Base-by-base conservation (phyloP, 2,113 vertebrate genomes). In the Girardinichthys multiradiatus region DNA sequence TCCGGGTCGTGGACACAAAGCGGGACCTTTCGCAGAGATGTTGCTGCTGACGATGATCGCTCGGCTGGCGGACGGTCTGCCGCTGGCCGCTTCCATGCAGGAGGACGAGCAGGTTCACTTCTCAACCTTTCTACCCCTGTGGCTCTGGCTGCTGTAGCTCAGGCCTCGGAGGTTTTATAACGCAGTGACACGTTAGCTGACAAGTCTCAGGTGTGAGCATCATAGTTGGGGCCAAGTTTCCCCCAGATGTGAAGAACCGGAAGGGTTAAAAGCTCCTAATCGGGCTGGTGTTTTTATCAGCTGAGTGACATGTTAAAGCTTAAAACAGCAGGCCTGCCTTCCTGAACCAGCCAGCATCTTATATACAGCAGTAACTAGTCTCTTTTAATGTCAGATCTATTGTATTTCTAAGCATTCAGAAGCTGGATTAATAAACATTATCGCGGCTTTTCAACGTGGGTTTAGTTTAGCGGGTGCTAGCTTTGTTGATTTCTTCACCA, bases 1-100 rank as follows among this genome's bases (percentile, higher is more conserved):
- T 12, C 12, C 0, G 75, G 74, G 62, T 57, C 3, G 60, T 26
- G 64, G 58, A 79, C 45, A 24, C 57, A 58, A 57, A 75, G 30
- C 63, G 45, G 35, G 70, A 67, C 66, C 64, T 19, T 14, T 35
- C 4, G 79, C 30, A 71, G 83, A 89, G 57, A 98, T 98, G 97
- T 96, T 99, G 93, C 86, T 98, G 80, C 93, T 99, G 17, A 99
- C 98, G 24, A 97, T 99, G 97, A 99, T 99, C 85, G 98, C 97
- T 57, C 95, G 98, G 31, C 93, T 99, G 92, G 98, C 97, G 15
- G 98, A 99, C 84, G 97, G 98, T 26, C 95, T 99, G 21, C 97
- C 96, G 2, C 91, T 99, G 82, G 98, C 98, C 64, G 98, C 98
- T 1, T 99, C 98, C 0, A 98, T 99, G 96, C 98, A 99, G 81